Percentiles rank a stretch among this genome's conserved stretches.
Conservation (phyloP, 1,140 invertebrate genomes). For the Solenopsis fugax region DNA sequence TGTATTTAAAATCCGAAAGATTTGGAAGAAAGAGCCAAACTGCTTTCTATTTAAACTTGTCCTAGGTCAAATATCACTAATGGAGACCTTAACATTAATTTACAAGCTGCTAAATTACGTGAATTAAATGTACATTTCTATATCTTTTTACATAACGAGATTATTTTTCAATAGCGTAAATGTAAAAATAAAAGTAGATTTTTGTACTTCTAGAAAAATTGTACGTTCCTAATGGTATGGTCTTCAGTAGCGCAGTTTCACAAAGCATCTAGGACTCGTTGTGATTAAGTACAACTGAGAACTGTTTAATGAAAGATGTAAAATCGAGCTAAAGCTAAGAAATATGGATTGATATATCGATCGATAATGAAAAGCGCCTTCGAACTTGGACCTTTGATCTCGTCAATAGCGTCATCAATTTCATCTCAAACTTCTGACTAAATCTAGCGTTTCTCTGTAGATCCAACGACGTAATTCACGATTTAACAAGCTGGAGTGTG, state of each 20-base stretch:
- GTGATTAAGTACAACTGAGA: not conserved
- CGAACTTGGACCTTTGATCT: not conserved
- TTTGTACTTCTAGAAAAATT: not conserved
- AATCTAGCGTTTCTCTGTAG: not conserved
- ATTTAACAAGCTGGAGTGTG: not conserved
- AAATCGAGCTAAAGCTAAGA: not conserved
- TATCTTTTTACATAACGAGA: not conserved
- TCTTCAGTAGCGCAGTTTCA: not conserved
- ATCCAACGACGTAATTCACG: not conserved
- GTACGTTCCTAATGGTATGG: too few species aligned
- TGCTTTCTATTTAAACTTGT: not conserved
- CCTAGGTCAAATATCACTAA: conserved; percentile 29
- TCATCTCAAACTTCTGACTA: not conserved
- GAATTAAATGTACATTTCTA: not conserved
- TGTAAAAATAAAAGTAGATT: not conserved
- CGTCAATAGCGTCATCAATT: not conserved
- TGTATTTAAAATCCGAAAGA: not conserved
- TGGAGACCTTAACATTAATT: not conserved
- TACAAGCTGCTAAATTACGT: not conserved
- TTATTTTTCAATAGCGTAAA: not conserved
- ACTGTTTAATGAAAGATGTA: not conserved
- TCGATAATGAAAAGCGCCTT: not conserved
- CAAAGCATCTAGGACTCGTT: not conserved
- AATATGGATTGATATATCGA: not conserved
- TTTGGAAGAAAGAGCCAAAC: not conserved